Percentiles rank a stretch among this genome's conserved stretches.
Conservation (phyloP, 2,797 vertebrate species). For the Lagorchestes hirsutus region DNA sequence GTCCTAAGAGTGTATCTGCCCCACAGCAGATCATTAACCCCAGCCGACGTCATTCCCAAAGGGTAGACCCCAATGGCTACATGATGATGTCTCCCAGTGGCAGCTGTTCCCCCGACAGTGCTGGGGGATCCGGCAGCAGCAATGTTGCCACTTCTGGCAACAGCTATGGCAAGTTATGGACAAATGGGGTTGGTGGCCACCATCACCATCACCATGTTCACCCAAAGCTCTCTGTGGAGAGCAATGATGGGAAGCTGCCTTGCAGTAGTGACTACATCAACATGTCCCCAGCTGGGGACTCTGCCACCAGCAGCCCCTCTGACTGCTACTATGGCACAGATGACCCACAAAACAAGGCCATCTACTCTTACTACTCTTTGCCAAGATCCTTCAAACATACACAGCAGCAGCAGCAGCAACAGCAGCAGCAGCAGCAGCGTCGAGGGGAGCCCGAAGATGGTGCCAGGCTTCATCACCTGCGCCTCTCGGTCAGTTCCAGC, state of each 20-base stretch:
- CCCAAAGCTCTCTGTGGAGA: conserved; percentile 87
- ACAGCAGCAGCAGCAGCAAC: conserved; percentile 47
- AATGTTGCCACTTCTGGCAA: conserved; percentile 28
- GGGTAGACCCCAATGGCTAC: conserved; percentile 91
- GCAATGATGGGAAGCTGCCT: conserved; percentile 87
- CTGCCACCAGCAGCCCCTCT: conserved; percentile 90
- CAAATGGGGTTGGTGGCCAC: conserved; percentile 83
- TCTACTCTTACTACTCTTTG: conserved; percentile 91
- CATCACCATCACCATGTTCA: conserved; percentile 78
- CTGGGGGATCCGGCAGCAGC: conserved; percentile 72
- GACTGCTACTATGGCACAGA: conserved; percentile 88
- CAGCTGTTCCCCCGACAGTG: conserved; percentile 90
- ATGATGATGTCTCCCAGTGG: conserved; percentile 95
- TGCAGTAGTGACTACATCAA: conserved; percentile 91
- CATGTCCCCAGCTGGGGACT: conserved; percentile 92
- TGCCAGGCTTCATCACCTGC: conserved; percentile 81
- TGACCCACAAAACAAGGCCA: conserved; percentile 85
- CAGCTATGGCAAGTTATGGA: conserved; percentile 90
- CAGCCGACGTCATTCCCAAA: conserved; percentile 86
- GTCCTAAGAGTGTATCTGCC: conserved; percentile 91
- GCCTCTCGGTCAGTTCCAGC: conserved; percentile 85
- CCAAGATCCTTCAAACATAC: conserved; percentile 92
- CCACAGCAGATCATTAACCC: conserved; percentile 93
- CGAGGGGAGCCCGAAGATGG: conserved; percentile 82
- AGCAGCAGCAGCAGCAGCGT: conserved; percentile 48